Percentiles rank a stretch among this genome's conserved stretches.
These are phyloP conservation scores for Lagopus leucura DNA, from an alignment of 2,113 vertebrate species.

Conservation along the genomic window DNA sequence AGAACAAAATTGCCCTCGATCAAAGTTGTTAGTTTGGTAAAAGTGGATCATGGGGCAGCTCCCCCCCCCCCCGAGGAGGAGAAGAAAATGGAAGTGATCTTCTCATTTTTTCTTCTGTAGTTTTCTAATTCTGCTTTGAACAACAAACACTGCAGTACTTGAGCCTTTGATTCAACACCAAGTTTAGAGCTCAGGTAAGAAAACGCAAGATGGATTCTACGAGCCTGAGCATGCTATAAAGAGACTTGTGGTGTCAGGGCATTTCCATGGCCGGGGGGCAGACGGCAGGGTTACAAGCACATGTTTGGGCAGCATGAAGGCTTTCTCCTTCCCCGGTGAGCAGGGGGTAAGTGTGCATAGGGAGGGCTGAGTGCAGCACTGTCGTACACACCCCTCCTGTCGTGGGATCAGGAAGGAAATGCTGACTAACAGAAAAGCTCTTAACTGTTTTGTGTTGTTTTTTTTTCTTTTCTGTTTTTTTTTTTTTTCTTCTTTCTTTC, in stretches of 20 bases:
- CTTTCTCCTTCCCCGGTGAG: background rate
- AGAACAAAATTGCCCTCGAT: background rate
- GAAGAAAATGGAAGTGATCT: background rate
- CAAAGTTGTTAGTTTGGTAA: background rate
- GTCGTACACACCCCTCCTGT: background rate
- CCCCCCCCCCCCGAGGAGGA: too few species aligned
- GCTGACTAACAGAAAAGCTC: slow-evolving; percentile 41
- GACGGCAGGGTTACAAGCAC: background rate
- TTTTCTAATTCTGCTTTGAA: background rate
- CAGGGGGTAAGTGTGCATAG: background rate
- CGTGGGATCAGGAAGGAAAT: slow-evolving; percentile 55
- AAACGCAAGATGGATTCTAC: background rate
- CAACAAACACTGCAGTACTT: background rate
- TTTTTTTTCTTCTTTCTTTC: too few species aligned
- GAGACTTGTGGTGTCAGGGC: background rate
- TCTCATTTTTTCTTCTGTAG: background rate
- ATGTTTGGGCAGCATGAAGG: fast-evolving
- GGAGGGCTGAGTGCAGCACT: background rate
- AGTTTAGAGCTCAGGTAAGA: background rate
- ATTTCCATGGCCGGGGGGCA: slow-evolving; percentile 15
- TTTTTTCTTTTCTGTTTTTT: background rate
- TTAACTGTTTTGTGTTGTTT: background rate
- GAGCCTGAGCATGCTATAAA: background rate
- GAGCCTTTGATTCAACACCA: background rate
- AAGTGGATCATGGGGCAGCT: background rate